A percentile compares a stretch with the other conserved stretches of the same genome.
These are phyloP conservation scores for Thelaira solivaga DNA, from an alignment of 2,888 invertebrate genomes.

Conservation along the genomic window DNA sequence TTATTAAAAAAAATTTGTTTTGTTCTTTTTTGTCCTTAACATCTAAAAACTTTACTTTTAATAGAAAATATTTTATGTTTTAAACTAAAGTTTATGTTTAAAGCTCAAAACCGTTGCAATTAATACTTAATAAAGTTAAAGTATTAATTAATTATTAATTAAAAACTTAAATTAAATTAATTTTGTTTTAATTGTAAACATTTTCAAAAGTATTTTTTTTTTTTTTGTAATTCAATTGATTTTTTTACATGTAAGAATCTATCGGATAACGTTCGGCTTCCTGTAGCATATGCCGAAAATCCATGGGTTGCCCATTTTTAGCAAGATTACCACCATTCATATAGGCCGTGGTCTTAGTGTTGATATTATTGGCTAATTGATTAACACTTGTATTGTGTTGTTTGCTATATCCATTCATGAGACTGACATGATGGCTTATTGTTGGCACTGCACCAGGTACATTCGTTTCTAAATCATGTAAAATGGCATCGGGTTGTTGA, in stretches of 20 bases:
- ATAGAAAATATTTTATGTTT: background rate
- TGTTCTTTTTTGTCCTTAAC: no score
- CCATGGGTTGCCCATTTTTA: constrained; percentile 69
- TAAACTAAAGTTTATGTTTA: constrained; percentile 15
- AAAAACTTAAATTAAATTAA: background rate
- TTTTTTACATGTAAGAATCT: constrained; percentile 73
- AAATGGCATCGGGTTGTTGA: constrained; percentile 73
- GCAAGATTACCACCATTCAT: constrained; percentile 73
- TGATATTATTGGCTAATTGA: constrained; percentile 59
- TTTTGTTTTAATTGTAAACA: background rate
- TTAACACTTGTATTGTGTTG: constrained; percentile 67
- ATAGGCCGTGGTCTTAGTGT: constrained; percentile 57
- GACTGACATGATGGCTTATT: constrained; percentile 77
- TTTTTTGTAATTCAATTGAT: background rate
- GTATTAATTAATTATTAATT: background rate
- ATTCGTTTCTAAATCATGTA: constrained; percentile 76
- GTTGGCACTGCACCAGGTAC: constrained; percentile 77
- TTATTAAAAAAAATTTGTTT: no score
- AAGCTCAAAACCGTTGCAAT: constrained; percentile 55
- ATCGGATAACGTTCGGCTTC: constrained; percentile 76
- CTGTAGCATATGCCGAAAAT: constrained; percentile 75
- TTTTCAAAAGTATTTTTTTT: background rate
- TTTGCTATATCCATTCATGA: constrained; percentile 76
- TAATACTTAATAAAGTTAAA: background rate
- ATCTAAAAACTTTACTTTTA: no score